Percentiles rank a stretch among this genome's conserved stretches.
Conservation (phyloP, 2,113 vertebrate genomes). For the Condylura cristata region DNA sequence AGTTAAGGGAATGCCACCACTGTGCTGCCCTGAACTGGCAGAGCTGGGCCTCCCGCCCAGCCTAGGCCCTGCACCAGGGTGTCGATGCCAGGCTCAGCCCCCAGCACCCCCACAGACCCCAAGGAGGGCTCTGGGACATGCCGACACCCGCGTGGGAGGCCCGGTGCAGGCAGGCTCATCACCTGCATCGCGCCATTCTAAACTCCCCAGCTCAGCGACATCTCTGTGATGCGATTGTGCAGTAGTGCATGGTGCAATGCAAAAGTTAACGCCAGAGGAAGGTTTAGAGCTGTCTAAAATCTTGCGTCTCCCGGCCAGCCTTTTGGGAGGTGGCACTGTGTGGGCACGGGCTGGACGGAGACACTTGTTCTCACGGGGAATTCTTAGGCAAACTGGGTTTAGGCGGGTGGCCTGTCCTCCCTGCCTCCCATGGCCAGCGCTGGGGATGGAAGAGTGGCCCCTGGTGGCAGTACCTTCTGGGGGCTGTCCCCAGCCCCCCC, state of each 20-base stretch:
- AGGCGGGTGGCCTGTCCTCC: neutral
- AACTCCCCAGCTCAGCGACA: neutral
- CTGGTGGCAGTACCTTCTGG: neutral
- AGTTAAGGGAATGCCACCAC: neutral
- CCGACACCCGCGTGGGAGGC: no score
- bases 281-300: neutral
- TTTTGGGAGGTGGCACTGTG: neutral
- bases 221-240: neutral
- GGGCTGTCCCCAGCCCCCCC: neutral
- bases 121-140: neutral
- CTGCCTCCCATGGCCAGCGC: neutral
- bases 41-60: neutral
- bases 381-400: neutral
- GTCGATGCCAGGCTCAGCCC: neutral
- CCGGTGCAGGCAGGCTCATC: no score
- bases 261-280: neutral
- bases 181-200: neutral
- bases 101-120: neutral
- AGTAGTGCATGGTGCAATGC: neutral
- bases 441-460: neutral
- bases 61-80: neutral
- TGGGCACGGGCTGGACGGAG: neutral
- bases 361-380: neutral
- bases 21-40: neutral
- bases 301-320: no score